Percentiles rank a stretch among this genome's conserved stretches.
These are phyloP conservation scores for Streptopelia turtur DNA, from an alignment of 2,797 vertebrate genomes.

Conservation along the genomic window DNA sequence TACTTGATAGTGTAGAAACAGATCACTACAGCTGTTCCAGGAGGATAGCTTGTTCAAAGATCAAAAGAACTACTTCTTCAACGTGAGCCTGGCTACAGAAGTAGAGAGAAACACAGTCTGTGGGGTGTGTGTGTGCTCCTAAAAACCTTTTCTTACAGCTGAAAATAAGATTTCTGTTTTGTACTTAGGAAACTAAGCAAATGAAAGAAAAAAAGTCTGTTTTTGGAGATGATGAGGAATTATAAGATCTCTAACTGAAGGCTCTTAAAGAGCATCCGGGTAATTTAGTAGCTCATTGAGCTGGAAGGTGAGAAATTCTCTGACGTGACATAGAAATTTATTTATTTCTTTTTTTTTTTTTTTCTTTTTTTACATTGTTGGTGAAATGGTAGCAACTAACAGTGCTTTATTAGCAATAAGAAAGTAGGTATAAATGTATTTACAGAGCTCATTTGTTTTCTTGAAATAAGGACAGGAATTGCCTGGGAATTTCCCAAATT, in stretches of 20 bases:
- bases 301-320: background rate
- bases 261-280: background rate
- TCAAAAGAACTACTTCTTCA: background rate
- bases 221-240: background rate
- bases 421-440: background rate
- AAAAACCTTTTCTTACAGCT: background rate
- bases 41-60: background rate
- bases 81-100: background rate
- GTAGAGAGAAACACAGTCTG: background rate
- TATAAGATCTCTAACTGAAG: background rate
- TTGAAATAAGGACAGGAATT: background rate
- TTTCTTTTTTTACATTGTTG: background rate
- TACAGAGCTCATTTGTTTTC: background rate
- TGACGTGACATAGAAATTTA: background rate
- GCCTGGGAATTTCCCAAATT: background rate
- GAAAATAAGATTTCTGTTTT: constrained; percentile 10
- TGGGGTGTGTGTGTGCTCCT: background rate
- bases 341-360: background rate
- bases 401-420: background rate
- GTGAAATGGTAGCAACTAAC: background rate
- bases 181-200: background rate
- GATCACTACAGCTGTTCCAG: constrained; percentile 7
- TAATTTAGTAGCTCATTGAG: background rate
- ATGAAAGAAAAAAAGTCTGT: background rate
- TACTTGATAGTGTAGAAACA: constrained; percentile 10